Evolutionary conservation across 2,888 invertebrate species (phyloP).

Genomic region (Acleris holmiana): DNA sequence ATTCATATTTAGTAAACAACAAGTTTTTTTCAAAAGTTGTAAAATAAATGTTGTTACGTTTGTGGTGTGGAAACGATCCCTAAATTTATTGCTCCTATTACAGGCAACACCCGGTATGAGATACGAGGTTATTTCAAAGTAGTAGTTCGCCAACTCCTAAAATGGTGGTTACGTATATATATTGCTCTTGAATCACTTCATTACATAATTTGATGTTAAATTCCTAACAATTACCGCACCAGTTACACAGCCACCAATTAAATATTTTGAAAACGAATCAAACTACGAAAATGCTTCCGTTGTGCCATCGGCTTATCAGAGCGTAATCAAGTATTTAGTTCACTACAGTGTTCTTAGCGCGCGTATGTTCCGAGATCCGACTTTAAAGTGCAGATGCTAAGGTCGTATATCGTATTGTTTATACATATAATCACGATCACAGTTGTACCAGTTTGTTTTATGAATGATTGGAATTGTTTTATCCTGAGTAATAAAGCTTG

Average conservation of each 20-base stretch:
- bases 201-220: constrained; percentile 25
- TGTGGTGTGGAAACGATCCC: no score
- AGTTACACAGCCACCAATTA: constrained; percentile 36
- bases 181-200: constrained; percentile 22
- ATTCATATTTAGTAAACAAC: no score
- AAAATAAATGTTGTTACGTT: no score
- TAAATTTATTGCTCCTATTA: no score
- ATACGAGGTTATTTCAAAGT: no score
- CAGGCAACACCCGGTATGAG: no score
- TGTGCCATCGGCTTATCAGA: constrained; percentile 48
- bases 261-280: constrained; percentile 9
- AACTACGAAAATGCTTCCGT: constrained; percentile 21
- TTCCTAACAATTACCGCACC: constrained; percentile 18
- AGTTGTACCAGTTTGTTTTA: no score
- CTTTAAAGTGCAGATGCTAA: neutral
- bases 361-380: neutral
- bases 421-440: neutral
- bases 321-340: constrained; percentile 46
- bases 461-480: no score
- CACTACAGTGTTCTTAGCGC: constrained; percentile 12
- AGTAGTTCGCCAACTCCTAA: no score
- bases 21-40: no score
- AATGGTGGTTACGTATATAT: no score
- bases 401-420: neutral
- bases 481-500: no score